phyloP scores from a whole-genome alignment of 2,797 vertebrate species.

The Xenentodon cancila region DNA sequence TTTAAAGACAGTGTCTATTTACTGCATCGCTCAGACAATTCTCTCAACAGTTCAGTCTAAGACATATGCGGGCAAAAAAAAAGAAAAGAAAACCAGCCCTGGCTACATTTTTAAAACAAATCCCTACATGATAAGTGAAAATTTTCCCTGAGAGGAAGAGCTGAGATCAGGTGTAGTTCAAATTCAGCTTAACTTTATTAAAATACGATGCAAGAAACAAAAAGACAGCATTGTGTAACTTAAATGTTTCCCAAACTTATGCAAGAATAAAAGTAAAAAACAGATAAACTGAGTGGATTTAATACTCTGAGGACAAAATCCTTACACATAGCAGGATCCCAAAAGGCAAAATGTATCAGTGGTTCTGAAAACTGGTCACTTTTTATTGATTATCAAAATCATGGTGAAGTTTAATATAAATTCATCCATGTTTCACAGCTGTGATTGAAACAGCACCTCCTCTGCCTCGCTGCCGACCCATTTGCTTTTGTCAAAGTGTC shows the following conservation, averaged over 20 bases:
- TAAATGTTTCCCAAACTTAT: conserved; percentile 15
- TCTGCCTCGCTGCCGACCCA: too few species aligned
- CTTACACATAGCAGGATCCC: neutral
- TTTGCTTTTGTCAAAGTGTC: neutral
- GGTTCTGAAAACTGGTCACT: neutral
- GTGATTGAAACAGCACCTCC: neutral
- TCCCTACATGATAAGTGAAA: neutral
- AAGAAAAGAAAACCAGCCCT: too few species aligned
- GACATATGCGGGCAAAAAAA: too few species aligned
- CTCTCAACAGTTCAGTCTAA: too few species aligned
- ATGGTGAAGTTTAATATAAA: neutral
- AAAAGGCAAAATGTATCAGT: neutral
- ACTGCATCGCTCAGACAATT: too few species aligned
- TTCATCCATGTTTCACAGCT: conserved; percentile 2
- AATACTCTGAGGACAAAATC: conserved; percentile 28
- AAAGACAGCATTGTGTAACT: conserved; percentile 10
- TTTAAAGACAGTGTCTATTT: too few species aligned
- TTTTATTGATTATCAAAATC: neutral
- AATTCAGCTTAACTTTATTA: conserved; percentile 41
- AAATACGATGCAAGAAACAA: conserved; percentile 31
- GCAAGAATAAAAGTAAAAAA: conserved; percentile 2
- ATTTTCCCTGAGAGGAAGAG: neutral
- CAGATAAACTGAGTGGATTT: conserved; percentile 19
- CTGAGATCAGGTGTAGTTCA: neutral
- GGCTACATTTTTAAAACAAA: too few species aligned